These are phyloP conservation scores for Exephanes ischioxanthus DNA, from an alignment of 2,888 invertebrate species.

Conservation along the genomic window DNA sequence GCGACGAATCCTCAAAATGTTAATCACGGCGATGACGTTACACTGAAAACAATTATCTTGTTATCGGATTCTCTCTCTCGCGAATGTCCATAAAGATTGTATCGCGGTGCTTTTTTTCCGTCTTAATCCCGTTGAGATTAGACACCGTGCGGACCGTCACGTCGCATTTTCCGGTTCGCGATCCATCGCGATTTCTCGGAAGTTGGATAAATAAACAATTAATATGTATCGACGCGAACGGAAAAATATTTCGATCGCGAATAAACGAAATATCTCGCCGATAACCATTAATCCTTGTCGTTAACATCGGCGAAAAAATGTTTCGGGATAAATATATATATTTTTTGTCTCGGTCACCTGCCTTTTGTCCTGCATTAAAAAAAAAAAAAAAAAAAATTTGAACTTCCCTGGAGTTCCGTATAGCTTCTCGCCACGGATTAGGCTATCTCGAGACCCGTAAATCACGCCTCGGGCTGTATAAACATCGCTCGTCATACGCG, in stretches of 20 bases:
- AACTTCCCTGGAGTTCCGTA: not conserved
- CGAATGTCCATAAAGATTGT: slow-evolving; percentile 24
- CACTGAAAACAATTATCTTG: not conserved
- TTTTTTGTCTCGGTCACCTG: too few relatives aligned
- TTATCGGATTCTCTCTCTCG: not conserved
- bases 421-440: slow-evolving; percentile 71
- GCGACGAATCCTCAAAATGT: not conserved
- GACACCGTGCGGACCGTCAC: slow-evolving; percentile 18
- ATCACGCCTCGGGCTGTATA: slow-evolving; percentile 76
- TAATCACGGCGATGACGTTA: slow-evolving; percentile 15
- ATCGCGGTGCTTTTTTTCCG: not conserved
- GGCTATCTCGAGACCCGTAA: slow-evolving; percentile 77
- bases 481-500: slow-evolving; percentile 70
- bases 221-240: slow-evolving; percentile 1
- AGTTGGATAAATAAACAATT: slow-evolving; percentile 11
- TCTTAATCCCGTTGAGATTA: slow-evolving; percentile 45
- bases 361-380: not conserved
- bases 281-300: not conserved
- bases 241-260: not conserved
- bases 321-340: not conserved
- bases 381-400: not conserved
- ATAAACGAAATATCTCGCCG: slow-evolving; percentile 12
- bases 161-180: slow-evolving; percentile 28
- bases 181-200: slow-evolving; percentile 1
- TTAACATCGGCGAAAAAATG: not conserved